A percentile compares a stretch with the other conserved stretches of the same genome.
phyloP scores from a whole-genome alignment of 2,888 invertebrate genomes.

The Synergus itoensis region DNA sequence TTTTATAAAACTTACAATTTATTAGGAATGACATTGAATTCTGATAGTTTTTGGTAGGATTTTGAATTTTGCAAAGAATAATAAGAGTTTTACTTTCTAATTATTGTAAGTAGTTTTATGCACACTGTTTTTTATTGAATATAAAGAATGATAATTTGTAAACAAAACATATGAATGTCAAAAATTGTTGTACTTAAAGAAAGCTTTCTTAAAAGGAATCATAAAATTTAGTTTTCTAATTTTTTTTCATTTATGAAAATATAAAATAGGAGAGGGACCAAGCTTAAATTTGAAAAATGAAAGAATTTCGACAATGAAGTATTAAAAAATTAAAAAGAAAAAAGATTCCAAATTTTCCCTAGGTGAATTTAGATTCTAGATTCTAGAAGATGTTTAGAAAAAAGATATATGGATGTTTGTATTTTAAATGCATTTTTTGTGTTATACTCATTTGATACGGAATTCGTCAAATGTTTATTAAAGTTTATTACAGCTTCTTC shows the following conservation, averaged over 20 bases:
- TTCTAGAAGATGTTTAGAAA: neutral
- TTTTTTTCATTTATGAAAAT: neutral
- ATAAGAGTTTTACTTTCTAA: neutral
- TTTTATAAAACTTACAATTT: neutral
- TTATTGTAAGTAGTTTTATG: neutral
- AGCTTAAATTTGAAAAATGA: constrained; percentile 40
- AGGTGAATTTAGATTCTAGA: constrained; percentile 4
- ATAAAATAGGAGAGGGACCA: constrained; percentile 48
- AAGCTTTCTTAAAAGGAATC: too few relatives aligned
- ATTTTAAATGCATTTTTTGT: neutral
- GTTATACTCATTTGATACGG: neutral
- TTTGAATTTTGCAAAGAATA: neutral
- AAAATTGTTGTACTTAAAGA: too few relatives aligned
- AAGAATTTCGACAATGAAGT: neutral
- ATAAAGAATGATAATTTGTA: neutral
- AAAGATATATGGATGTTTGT: neutral
- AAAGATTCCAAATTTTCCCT: neutral
- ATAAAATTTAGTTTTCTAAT: neutral
- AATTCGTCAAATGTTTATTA: neutral
- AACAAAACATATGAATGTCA: neutral
- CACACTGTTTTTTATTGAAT: neutral
- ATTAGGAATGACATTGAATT: neutral
- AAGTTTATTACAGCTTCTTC: neutral
- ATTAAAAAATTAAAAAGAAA: neutral
- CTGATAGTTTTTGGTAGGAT: neutral